Evolutionary conservation across 2,113 vertebrate genomes (phyloP).

Genomic region (Setophaga petechia): DNA sequence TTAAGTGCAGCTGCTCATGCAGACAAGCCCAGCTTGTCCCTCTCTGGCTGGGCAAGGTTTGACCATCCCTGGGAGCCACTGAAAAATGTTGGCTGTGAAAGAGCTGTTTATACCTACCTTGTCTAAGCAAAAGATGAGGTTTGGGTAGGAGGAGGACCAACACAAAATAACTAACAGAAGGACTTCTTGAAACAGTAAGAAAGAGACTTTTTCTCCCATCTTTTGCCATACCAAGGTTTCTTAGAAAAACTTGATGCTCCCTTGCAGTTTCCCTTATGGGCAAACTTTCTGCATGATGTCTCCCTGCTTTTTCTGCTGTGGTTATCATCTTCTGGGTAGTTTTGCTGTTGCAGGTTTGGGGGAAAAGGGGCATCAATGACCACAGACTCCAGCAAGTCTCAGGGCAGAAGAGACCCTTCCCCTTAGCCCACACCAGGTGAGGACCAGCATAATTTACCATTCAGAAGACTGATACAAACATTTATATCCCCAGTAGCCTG

Average conservation of each 20-base stretch:
- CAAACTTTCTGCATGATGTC: background rate
- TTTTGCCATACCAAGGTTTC: background rate
- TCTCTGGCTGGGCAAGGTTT: background rate
- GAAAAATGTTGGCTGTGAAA: background rate
- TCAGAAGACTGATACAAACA: background rate
- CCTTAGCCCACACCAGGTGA: background rate
- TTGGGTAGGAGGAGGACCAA: background rate
- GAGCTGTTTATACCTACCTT: background rate
- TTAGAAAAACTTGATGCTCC: accelerated
- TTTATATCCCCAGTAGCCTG: background rate
- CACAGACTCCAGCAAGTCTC: background rate
- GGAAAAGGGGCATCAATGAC: background rate
- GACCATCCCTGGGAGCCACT: background rate
- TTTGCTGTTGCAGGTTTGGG: background rate
- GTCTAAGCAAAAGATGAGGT: background rate
- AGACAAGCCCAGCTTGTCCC: background rate
- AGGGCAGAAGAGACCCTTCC: background rate
- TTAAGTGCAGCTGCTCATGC: background rate
- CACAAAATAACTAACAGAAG: background rate
- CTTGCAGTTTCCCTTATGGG: background rate
- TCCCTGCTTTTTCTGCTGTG: background rate
- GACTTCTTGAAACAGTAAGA: background rate
- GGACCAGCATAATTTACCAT: background rate
- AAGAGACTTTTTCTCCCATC: background rate
- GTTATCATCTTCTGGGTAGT: background rate